Percentiles rank a stretch among this genome's conserved stretches.
Evolutionary conservation across 2,797 vertebrate genomes (phyloP).

Genomic region (Aulostomus chinensis): DNA sequence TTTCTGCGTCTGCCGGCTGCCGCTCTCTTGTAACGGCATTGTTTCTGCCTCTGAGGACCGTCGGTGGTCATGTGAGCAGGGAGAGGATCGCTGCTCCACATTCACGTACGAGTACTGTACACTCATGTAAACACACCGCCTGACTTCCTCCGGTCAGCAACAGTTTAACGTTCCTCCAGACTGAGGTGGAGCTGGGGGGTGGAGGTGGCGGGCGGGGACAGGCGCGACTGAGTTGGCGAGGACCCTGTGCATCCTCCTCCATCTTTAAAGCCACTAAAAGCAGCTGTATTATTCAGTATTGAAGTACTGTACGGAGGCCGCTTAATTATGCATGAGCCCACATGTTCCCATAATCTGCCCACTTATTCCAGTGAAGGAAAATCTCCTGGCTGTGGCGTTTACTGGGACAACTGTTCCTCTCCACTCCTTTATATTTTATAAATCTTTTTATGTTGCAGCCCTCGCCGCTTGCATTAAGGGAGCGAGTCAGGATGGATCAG

Average conservation of each 20-base stretch:
- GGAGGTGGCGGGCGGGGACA: conserved; percentile 16
- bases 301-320: conserved; percentile 47
- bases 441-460: conserved; percentile 59
- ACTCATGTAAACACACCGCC: conserved; percentile 19
- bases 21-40: too few relatives aligned
- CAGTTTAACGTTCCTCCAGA: conserved; percentile 33
- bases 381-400: conserved; percentile 63
- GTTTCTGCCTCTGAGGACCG: too few relatives aligned
- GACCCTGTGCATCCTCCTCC: conserved; percentile 55
- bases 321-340: conserved; percentile 80
- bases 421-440: conserved; percentile 79
- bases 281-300: conserved; percentile 77
- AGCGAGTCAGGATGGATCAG: conserved; percentile 70
- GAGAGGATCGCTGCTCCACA: neutral
- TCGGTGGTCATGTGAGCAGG: too few relatives aligned
- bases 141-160: conserved; percentile 22
- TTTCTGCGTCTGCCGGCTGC: too few relatives aligned
- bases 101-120: conserved; percentile 1
- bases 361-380: conserved; percentile 72
- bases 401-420: conserved; percentile 70
- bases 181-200: conserved; percentile 1
- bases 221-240: conserved; percentile 27
- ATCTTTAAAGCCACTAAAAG: conserved; percentile 72
- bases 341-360: conserved; percentile 81
- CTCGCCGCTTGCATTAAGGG: conserved; percentile 59